A percentile compares a stretch with the other conserved stretches of the same genome.
phyloP scores from a whole-genome alignment of 2,113 vertebrate genomes.

The Lontra canadensis region DNA sequence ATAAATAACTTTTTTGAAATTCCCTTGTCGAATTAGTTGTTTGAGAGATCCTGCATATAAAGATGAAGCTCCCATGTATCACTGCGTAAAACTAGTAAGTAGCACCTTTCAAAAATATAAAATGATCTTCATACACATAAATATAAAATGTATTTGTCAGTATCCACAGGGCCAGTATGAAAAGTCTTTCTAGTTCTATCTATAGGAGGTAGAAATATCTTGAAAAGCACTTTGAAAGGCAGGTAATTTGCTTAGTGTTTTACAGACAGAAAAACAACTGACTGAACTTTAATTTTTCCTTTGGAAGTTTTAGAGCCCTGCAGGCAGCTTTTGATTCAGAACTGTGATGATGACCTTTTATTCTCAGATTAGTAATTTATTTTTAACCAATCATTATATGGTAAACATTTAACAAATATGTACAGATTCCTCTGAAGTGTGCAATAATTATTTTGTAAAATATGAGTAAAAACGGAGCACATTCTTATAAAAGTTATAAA shows the following conservation, averaged over 20 bases:
- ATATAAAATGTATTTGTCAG: neutral
- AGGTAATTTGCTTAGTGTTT: conserved; percentile 16
- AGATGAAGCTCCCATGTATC: neutral
- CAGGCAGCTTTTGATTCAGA: neutral
- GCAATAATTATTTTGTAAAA: conserved; percentile 15
- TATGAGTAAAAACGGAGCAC: neutral
- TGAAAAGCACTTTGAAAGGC: neutral
- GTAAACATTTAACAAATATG: neutral
- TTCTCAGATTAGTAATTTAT: conserved; percentile 44
- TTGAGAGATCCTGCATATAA: neutral
- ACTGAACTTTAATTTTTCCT: neutral
- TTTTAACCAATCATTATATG: conserved; percentile 29
- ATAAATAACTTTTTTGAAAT: conserved; percentile 31
- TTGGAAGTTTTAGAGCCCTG: neutral
- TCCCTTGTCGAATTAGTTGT: neutral
- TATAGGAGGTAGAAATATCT: neutral
- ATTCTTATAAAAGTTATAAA: neutral
- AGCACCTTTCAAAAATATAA: neutral
- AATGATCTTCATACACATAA: neutral
- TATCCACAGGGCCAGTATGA: neutral
- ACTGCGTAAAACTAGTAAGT: neutral
- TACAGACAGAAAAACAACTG: neutral
- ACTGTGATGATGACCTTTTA: neutral
- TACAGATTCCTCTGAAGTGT: neutral
- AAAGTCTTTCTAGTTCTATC: neutral